Conservation (phyloP, 2,888 invertebrate species). For the Geotrupes spiniger region DNA sequence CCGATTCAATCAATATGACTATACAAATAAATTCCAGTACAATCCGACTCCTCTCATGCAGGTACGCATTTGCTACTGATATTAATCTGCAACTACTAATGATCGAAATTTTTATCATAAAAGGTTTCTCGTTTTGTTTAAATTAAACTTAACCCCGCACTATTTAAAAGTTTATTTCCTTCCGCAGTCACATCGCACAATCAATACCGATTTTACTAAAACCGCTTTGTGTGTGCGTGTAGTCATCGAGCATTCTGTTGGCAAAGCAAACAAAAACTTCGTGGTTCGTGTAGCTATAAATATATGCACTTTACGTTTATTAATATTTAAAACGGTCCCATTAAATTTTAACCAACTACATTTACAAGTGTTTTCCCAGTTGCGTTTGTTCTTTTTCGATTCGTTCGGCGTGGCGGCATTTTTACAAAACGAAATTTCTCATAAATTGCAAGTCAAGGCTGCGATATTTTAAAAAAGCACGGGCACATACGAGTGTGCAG, state of each 20-base stretch:
- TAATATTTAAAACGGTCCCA: slow-evolving; percentile 5
- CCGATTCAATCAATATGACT: too few relatives aligned
- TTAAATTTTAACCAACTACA: slow-evolving; percentile 9
- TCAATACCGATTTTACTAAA: background rate
- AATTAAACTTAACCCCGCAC: too few relatives aligned
- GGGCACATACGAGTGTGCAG: slow-evolving; percentile 31
- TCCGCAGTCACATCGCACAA: slow-evolving; percentile 1
- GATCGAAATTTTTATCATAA: too few relatives aligned
- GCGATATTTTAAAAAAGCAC: slow-evolving; percentile 15
- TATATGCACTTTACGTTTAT: background rate
- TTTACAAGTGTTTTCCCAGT: slow-evolving; percentile 13
- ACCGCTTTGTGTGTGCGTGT: background rate
- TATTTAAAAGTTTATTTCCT: too few relatives aligned
- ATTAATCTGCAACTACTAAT: too few relatives aligned
- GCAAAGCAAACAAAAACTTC: background rate
- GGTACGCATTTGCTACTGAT: too few relatives aligned
- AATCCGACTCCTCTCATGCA: too few relatives aligned
- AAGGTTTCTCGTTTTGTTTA: too few relatives aligned
- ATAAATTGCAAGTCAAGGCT: slow-evolving; percentile 15
- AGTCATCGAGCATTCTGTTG: background rate
- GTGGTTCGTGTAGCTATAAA: background rate
- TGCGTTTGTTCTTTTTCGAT: background rate
- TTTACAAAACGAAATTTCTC: slow-evolving; percentile 13
- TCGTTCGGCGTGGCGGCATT: background rate
- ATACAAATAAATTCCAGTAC: too few relatives aligned